phyloP scores from a whole-genome alignment of 2,797 vertebrate species.

The Neosilurus hyrtlii region DNA sequence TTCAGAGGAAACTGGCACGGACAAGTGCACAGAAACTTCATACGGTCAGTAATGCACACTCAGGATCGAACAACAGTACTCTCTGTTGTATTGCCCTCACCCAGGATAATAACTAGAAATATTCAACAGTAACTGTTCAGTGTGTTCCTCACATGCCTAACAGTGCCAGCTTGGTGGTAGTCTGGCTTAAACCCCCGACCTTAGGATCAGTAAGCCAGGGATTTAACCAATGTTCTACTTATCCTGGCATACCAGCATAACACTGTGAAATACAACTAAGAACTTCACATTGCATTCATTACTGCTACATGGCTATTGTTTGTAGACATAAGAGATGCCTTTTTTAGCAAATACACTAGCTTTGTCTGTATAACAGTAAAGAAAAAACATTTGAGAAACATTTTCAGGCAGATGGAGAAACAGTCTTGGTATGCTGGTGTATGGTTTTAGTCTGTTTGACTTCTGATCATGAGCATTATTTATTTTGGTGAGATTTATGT shows the following conservation, averaged over 20 bases:
- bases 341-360: not conserved
- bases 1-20: no score
- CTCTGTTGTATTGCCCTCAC: not conserved
- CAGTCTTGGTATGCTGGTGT: not conserved
- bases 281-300: not conserved
- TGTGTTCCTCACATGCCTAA: no score
- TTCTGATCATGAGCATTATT: constrained; percentile 11
- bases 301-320: not conserved
- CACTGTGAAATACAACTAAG: not conserved
- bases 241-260: not conserved
- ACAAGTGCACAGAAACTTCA: not conserved
- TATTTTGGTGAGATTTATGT: constrained; percentile 33
- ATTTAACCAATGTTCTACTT: no score
- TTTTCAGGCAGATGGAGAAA: not conserved
- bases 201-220: no score
- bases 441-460: not conserved
- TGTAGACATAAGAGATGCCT: not conserved
- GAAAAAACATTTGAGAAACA: constrained; percentile 7
- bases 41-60: not conserved
- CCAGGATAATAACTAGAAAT: not conserved
- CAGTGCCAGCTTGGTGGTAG: no score
- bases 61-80: not conserved
- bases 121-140: not conserved
- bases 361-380: not conserved
- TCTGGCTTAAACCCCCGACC: no score